Base-by-base conservation (phyloP, 2,888 invertebrate genomes). In the Leistus spinibarbis region DNA sequence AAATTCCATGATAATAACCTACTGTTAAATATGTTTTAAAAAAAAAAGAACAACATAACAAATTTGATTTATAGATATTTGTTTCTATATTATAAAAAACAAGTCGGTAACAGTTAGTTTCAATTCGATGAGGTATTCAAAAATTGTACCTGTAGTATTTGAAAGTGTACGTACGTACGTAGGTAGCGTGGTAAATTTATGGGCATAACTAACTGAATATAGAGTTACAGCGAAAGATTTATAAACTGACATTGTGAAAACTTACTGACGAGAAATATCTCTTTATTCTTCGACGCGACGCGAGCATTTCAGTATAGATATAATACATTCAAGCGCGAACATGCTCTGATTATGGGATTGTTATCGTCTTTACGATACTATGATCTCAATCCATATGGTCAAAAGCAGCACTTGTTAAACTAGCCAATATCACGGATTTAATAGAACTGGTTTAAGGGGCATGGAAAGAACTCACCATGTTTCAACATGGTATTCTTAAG, bases 311-410 rank as follows among this genome's bases (percentile, higher is more conserved):
- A n/a, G n/a, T n/a, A n/a, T n/a, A n/a, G n/a, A n/a, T n/a, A n/a
- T n/a, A n/a, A n/a, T 40, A 5, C 5, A 40, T 40, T 40, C 5
- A 40, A 40, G 13, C 40, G 40, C 40, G 40, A 40, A 40, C 13
- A 40, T 40, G 40, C 10, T 40, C 40, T 40, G 40, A 40, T 40
- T 40, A 40, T 40, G 40, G 40, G 40, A 40, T 40, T 40, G 40
- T 40, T 40, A 40, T 40, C 40, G 40, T 40, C 40, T 40, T 40
- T 10, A 27, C 27, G 27, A 27, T 27, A 27, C 27, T 27, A 27
- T 27, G 27, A 27, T 27, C 69, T 69, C 69, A 67, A 72, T 76
- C 73, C 66, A 74, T 69, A 74, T 76, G 65, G 54, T 40, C 40
- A 40, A 40, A 10, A 40, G 1, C 40, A 10, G 13, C 40, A 40